Evolutionary conservation across 2,113 vertebrate genomes (phyloP).

Genomic region (Plecotus auritus): DNA sequence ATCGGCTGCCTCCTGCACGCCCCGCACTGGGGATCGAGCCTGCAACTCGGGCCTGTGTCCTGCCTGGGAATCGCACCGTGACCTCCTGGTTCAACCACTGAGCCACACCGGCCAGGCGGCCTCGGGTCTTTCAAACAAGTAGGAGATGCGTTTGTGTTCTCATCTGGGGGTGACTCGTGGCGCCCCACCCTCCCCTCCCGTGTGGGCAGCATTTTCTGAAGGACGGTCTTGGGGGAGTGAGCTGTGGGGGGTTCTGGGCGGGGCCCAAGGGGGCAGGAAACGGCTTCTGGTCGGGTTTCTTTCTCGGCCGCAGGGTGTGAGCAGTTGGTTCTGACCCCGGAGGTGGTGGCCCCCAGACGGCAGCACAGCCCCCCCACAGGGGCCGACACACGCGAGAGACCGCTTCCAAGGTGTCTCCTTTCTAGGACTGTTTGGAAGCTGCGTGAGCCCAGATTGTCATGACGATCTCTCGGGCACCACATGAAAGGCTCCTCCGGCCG

Average conservation of each 20-base stretch:
- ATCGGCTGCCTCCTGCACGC: no score
- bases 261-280: background rate
- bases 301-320: fast-evolving
- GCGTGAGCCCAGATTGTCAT: background rate
- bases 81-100: no score
- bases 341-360: fast-evolving
- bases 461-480: background rate
- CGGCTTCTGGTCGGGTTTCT: background rate
- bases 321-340: no score
- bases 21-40: no score
- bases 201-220: background rate
- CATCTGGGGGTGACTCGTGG: no score
- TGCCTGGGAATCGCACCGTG: no score
- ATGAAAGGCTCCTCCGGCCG: slow-evolving; percentile 10
- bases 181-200: no score
- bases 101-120: no score
- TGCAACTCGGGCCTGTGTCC: no score
- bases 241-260: fast-evolving
- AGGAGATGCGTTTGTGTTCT: no score
- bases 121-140: no score
- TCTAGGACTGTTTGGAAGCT: background rate
- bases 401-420: background rate
- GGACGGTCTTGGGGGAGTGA: background rate
- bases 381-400: background rate
- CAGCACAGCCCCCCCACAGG: background rate